Conservation (phyloP, 2,113 vertebrate genomes). For the Gymnorhina tibicen region DNA sequence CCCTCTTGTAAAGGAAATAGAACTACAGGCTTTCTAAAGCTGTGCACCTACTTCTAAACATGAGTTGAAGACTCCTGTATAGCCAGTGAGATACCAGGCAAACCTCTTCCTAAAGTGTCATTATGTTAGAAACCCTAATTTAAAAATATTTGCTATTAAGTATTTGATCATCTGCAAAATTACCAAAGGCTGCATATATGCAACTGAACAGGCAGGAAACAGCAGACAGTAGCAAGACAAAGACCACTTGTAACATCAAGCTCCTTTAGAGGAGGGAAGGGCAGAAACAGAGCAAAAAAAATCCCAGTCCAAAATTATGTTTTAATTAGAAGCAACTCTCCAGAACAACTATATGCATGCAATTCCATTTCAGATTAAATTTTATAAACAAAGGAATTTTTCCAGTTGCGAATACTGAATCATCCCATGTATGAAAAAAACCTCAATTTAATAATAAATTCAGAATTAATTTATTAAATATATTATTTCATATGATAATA, state of each 20-base stretch:
- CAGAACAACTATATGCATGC: neutral
- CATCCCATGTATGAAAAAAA: accelerated
- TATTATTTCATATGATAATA: neutral
- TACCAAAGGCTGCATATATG: neutral
- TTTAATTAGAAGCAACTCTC: neutral
- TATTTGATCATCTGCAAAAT: neutral
- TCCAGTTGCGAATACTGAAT: neutral
- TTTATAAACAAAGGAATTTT: neutral
- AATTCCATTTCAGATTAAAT: neutral
- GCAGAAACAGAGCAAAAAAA: neutral
- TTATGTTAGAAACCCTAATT: neutral
- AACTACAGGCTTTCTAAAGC: neutral
- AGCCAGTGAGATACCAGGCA: neutral
- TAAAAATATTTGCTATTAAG: neutral
- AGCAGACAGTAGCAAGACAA: neutral
- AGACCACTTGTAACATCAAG: neutral
- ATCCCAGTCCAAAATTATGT: neutral
- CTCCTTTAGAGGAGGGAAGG: neutral
- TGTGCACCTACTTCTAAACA: neutral
- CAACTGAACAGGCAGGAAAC: neutral
- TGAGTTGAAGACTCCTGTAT: neutral
- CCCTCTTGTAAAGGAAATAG: neutral
- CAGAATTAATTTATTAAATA: neutral
- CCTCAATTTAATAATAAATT: neutral
- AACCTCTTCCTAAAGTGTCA: neutral